These are phyloP conservation scores for Dolichomitus sp. DNA, from an alignment of 2,888 invertebrate genomes.

Conservation along the genomic window DNA sequence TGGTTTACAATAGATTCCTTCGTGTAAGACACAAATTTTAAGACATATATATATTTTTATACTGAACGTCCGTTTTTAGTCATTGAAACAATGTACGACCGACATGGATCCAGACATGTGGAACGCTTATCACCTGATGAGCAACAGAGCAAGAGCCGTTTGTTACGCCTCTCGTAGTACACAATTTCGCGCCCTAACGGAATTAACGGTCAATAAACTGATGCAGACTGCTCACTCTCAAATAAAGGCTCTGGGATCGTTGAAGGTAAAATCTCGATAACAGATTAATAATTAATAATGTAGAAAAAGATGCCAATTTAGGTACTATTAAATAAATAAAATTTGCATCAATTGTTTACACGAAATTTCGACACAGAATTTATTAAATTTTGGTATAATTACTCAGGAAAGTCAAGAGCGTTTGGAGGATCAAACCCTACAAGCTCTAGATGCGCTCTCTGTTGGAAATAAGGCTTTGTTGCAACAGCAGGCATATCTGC, in stretches of 20 bases:
- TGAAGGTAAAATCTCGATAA: constrained; percentile 83
- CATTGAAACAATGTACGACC: constrained; percentile 89
- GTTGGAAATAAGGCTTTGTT: constrained; percentile 86
- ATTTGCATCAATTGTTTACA: neutral
- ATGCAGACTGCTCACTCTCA: constrained; percentile 88
- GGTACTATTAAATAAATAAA: neutral
- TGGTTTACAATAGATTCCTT: neutral
- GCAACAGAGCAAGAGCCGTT: constrained; percentile 90
- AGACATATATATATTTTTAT: constrained; percentile 20
- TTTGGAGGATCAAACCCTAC: constrained; percentile 85
- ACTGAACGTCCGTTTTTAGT: constrained; percentile 78
- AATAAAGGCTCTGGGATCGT: constrained; percentile 84
- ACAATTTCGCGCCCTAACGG: constrained; percentile 90
- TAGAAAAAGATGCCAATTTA: constrained; percentile 3
- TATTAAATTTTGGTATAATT: neutral
- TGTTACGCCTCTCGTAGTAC: constrained; percentile 89
- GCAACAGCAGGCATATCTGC: constrained; percentile 87
- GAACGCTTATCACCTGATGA: constrained; percentile 91
- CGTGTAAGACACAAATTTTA: neutral
- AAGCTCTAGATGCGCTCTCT: constrained; percentile 85
- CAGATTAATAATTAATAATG: neutral
- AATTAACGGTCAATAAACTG: constrained; percentile 89
- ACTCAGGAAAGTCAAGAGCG: constrained; percentile 86
- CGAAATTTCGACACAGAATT: neutral
- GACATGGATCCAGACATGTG: constrained; percentile 90